Evolutionary conservation across 2,113 vertebrate species (phyloP).

Genomic region (Turdus rufiventris): DNA sequence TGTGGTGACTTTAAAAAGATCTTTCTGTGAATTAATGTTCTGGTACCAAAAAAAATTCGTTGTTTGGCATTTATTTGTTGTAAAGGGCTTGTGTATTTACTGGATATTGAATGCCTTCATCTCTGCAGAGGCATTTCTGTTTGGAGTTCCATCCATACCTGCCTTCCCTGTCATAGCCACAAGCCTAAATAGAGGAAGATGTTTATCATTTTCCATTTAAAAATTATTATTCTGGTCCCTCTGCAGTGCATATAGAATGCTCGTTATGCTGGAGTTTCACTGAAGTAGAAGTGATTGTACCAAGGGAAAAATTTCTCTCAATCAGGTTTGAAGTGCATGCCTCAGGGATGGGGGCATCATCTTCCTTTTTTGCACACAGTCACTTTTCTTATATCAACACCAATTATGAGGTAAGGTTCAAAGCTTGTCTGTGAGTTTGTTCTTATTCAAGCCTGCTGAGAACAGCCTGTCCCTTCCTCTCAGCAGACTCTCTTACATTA

Average conservation of each 20-base stretch:
- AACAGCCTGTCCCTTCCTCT: neutral
- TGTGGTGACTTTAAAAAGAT: neutral
- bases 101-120: neutral
- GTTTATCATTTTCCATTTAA: slow-evolving; percentile 34
- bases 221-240: slow-evolving; percentile 47
- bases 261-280: slow-evolving; percentile 5
- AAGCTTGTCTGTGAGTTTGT: slow-evolving; percentile 7
- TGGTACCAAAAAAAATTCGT: neutral
- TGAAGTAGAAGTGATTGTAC: slow-evolving; percentile 32
- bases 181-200: slow-evolving; percentile 21
- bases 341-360: neutral
- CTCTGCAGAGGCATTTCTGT: neutral
- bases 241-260: slow-evolving; percentile 12
- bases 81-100: neutral
- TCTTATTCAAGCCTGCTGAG: slow-evolving; percentile 17
- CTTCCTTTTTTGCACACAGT: slow-evolving; percentile 22
- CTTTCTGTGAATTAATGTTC: neutral
- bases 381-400: slow-evolving; percentile 39
- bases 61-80: neutral
- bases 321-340: slow-evolving; percentile 43
- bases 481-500: neutral
- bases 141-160: neutral
- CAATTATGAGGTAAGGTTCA: slow-evolving; percentile 18
- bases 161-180: neutral
- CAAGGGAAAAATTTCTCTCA: slow-evolving; percentile 29